Evolutionary conservation across 2,797 vertebrate genomes (phyloP), one percentile per base, ranked within the genome.

Genomic region (Hephaestus fuliginosus): DNA sequence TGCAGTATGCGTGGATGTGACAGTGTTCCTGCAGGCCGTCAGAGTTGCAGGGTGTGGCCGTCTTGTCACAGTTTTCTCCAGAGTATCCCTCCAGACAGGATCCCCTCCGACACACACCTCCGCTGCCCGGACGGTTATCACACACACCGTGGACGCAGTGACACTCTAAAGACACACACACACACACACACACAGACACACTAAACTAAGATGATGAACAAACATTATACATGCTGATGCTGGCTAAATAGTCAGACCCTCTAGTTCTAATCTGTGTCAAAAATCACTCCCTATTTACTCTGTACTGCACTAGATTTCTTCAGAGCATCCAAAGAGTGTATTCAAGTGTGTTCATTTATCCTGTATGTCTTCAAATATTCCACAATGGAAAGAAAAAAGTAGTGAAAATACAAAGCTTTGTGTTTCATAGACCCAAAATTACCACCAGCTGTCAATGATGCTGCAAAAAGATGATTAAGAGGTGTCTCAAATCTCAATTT

Each of bases 111-210:
- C 98, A 99, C 41, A 94, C 83, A 0, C 98, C 98, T 0, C 88
- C 67, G 0, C 96, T 97, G 91, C 96, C 96, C 0, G 97, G 97
- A 20, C 98, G 96, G 92, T 98, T 99, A 92, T 99, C 98, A 91
- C 98, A 99, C 28, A 93, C 79, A 1, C 98, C 98, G 3, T 99
- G 97, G 72, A 98, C 74, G 68, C 98, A 99, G 51, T 36, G 93
- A 61, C 98, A 99, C 52, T 97, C 98, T 99, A 92, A 20, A 55
- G 81, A 68, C 30, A 70, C 55, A 74, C 58, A 76, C 39, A 69
- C 48, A 11, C 22, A 64, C 17, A 53, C 39, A 69, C 48, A 11
- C 22, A 64, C 17, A 53, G 39, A 61, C 33, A 36, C 33, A 36
- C 33, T 36, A 36, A 36, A 36, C 33, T 36, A 36, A 36, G 33